A percentile compares a stretch with the other conserved stretches of the same genome.
Evolutionary conservation across 1,140 invertebrate species (phyloP).

Genomic region (Ridgeia piscesae): DNA sequence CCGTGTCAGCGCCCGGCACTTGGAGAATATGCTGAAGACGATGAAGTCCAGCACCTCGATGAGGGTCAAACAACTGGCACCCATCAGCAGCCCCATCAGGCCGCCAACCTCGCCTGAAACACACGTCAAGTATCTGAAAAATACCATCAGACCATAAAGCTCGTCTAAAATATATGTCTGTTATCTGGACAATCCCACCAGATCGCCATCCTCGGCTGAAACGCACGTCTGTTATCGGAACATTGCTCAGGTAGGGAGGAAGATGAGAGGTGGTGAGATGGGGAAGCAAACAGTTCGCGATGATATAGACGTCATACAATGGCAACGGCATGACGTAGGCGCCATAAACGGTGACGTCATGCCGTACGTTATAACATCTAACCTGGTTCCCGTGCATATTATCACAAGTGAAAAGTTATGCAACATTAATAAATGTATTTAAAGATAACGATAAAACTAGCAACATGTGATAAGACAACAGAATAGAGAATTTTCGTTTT

Average conservation of each 20-base stretch:
- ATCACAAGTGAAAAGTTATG: no score
- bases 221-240: background rate
- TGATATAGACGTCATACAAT: no score
- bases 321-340: no score
- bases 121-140: background rate
- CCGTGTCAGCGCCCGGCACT: background rate
- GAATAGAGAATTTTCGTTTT: no score
- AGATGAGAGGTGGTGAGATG: background rate
- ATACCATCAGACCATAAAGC: background rate
- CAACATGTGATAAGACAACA: no score
- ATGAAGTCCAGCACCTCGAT: background rate
- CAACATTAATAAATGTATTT: no score
- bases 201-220: background rate
- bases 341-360: no score
- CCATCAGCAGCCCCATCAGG: background rate
- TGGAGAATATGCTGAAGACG: background rate
- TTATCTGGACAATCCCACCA: background rate
- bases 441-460: no score
- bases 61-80: background rate
- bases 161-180: background rate
- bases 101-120: background rate
- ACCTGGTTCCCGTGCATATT: no score
- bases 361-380: no score
- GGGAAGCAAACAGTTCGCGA: no score
- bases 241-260: no score